These are phyloP conservation scores for Allophyes oxyacanthae DNA, from an alignment of 2,888 invertebrate genomes.

Conservation along the genomic window DNA sequence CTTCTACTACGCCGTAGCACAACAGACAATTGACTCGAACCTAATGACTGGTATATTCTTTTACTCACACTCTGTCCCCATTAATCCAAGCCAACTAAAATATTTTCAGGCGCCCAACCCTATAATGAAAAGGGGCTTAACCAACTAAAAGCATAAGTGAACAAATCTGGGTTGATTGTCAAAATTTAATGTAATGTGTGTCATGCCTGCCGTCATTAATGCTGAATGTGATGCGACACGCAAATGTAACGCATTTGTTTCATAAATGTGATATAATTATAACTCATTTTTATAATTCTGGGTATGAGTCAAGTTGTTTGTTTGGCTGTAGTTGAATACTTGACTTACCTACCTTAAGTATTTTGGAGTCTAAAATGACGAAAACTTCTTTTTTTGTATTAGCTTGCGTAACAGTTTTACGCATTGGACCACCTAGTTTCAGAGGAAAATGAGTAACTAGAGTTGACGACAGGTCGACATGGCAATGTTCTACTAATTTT, in stretches of 20 bases:
- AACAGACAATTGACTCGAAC: no score
- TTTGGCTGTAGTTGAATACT: not conserved
- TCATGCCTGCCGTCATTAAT: conserved; percentile 53
- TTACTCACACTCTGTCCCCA: not conserved
- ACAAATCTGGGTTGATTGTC: conserved; percentile 63
- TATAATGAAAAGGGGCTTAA: conserved; percentile 37
- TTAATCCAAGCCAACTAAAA: conserved; percentile 20
- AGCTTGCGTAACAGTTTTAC: no score
- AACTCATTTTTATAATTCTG: conserved; percentile 29
- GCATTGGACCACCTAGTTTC: no score
- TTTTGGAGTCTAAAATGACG: no score
- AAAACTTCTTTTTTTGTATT: no score
- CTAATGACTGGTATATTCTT: no score
- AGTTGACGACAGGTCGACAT: no score
- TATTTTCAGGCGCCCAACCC: conserved; percentile 46
- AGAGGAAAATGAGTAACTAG: no score
- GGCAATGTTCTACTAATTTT: no score
- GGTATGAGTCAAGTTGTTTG: conserved; percentile 4
- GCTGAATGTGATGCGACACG: conserved; percentile 48
- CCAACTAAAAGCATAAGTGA: conserved; percentile 42
- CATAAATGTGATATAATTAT: conserved; percentile 43
- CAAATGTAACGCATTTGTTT: conserved; percentile 49
- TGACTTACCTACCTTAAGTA: no score
- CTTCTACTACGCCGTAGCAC: no score
- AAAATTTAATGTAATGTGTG: conserved; percentile 59